Evolutionary conservation across 1,140 invertebrate genomes (phyloP).

Genomic region (Oncopodura yosiiana): DNA sequence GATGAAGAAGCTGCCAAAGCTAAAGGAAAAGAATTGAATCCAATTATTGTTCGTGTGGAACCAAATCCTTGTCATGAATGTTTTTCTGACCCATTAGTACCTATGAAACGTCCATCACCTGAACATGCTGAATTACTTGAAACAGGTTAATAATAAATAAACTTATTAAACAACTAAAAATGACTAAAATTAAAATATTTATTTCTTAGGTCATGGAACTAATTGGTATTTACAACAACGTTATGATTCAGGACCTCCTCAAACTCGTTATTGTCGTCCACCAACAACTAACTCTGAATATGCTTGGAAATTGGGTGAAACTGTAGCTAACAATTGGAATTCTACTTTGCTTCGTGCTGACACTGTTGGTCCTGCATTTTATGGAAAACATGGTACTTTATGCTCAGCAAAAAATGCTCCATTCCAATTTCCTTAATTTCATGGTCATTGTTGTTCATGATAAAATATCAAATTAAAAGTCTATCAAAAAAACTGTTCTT

Average conservation of each 20-base stretch:
- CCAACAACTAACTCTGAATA: constrained; percentile 30
- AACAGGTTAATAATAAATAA: constrained; percentile 3
- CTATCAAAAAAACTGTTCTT: too few species aligned
- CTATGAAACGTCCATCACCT: constrained; percentile 19
- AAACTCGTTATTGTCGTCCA: constrained; percentile 25
- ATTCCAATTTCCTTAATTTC: constrained; percentile 23
- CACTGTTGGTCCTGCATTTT: constrained; percentile 18
- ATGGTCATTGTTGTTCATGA: too few species aligned
- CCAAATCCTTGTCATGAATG: constrained; percentile 30
- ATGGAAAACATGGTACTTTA: constrained; percentile 14
- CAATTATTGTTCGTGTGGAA: constrained; percentile 4
- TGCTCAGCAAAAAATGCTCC: constrained; percentile 23
- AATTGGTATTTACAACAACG: constrained; percentile 13
- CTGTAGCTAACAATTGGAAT: background rate
- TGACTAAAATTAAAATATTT: background rate
- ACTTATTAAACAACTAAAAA: background rate
- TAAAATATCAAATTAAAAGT: too few species aligned
- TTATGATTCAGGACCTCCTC: constrained; percentile 22
- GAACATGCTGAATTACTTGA: constrained; percentile 19
- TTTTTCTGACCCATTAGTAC: constrained; percentile 19
- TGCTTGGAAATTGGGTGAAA: constrained; percentile 22
- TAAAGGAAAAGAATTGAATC: background rate
- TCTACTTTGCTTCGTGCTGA: background rate
- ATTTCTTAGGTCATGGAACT: constrained; percentile 17
- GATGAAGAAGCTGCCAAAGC: background rate